Evolutionary conservation across 2,888 invertebrate species (phyloP), one percentile per base, ranked within the genome.

Genomic region (Sinopyrophorus schimmeli): DNA sequence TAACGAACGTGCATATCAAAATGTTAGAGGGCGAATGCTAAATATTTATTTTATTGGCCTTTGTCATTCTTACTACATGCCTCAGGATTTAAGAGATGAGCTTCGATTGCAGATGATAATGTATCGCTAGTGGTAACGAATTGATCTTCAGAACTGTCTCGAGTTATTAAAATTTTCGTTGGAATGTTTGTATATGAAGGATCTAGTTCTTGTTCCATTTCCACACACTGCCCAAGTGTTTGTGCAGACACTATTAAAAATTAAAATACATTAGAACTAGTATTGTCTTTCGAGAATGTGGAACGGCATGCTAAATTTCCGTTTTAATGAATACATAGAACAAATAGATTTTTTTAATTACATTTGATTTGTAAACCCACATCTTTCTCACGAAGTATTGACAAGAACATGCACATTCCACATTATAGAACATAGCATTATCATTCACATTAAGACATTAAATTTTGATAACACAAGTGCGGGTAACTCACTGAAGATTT

Each of bases 401-500:
- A 43, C 27, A 27, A 12, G 18, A 35, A 28, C 43, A 43, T 43
- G 43, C 43, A 35, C 35, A 43, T 43, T 43, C 35, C 43, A 43
- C 43, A 35, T 43, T 35, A 27, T 17, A 27, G 35, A 35, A 20
- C 42, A 43, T 43, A 16, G 23, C 43, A 42, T n/a, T n/a, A n/a
- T 35, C 35, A 35, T 43, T 43, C 43, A 37, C 35, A 43, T 27
- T 27, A 26, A 37, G 14, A 43, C 43, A 43, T 35, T 43, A 35
- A 43, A 35, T 35, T 35, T 21, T 35, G 35, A 20, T 37, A 35
- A 24, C 21, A 37, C 27, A 43, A 35, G 43, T 53, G 46, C 47
- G 54, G 43, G 53, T 48, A 59, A 65, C 63, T 62, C 65, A 63
- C 63, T 55, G 59, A 54, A 57, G 48, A 54, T 35, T 35, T 9